Conservation (phyloP, 1,140 invertebrate genomes). For the Pentalonia nigronervosa region DNA sequence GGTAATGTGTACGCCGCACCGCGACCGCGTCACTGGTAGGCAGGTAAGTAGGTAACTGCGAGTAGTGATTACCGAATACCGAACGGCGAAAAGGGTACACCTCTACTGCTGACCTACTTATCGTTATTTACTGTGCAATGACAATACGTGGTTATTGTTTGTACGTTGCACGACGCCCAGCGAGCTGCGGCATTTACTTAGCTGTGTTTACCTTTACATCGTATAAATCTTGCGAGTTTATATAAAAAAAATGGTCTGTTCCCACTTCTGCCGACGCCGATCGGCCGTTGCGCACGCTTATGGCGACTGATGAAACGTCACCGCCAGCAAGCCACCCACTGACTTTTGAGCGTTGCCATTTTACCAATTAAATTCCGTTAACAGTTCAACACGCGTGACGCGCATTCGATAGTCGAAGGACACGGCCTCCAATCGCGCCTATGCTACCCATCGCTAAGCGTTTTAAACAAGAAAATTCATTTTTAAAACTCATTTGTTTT, state of each 20-base stretch:
- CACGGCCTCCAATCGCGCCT: background rate
- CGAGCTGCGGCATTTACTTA: background rate
- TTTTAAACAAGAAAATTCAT: background rate
- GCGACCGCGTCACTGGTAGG: background rate
- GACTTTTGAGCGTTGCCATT: background rate
- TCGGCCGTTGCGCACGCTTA: background rate
- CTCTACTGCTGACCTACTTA: constrained; percentile 7
- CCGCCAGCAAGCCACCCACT: background rate
- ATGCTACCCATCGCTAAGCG: background rate
- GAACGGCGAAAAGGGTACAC: background rate
- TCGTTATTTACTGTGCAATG: background rate
- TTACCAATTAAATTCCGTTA: background rate
- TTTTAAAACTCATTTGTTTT: background rate
- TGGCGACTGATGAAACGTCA: background rate
- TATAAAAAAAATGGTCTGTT: background rate
- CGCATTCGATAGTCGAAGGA: background rate
- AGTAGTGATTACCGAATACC: background rate
- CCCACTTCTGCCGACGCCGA: background rate
- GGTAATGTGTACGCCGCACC: background rate
- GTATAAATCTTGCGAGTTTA: background rate
- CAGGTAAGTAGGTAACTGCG: background rate
- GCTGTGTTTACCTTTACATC: constrained; percentile 14
- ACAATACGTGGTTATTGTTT: background rate
- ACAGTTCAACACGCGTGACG: background rate
- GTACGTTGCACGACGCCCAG: no score